Evolutionary conservation across 2,888 invertebrate species (phyloP), one percentile per base, ranked within the genome.

Genomic region (Halocaridina rubra): DNA sequence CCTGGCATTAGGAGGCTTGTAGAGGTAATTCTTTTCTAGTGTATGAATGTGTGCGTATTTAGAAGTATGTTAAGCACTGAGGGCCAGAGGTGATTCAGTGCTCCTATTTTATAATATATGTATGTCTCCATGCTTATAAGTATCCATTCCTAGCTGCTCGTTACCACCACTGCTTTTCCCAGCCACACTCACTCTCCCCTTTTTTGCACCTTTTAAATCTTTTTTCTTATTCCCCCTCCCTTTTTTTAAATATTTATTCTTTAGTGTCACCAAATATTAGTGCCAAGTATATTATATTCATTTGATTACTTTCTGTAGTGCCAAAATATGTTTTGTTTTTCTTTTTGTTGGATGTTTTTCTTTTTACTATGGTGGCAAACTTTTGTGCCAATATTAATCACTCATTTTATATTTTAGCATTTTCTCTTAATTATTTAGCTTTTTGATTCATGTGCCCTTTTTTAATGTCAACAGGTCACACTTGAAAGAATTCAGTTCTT

Each of bases 261-360:
- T 79, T 79, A 64, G 64, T 79, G 84, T 84, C 74, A 84, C 84
- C 79, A 84, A 79, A 74, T 80, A 79, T 79, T 84, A 84, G 84
- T 84, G 84, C 84, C 84, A 84, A 84, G 79, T 79, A 72, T 84
- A 79, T 33, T 64, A 33, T 84, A 74, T 71, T 77, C 77, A 71
- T 77, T 82, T 64, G 78, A 46, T 82, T 82, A 77, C 78, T 77
- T 84, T 64, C 61, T 74, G 84, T 84, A 84, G 84, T 84, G 84
- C 84, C 84, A 84, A 84, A 84, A 78, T 19, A 32, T 59, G 71
- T 82, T 39, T 76, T 57, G 10, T 39, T 61, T 84, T 39, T 71
- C 57, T 19, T 27, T 79, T 84, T 59, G 22, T 19, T n/a, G n/a
- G n/a, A n/a, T n/a, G n/a, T n/a, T n/a, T n/a, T n/a, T n/a, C n/a